Evolutionary conservation across 2,113 vertebrate genomes (phyloP).

Genomic region (Takifugu bimaculatus): DNA sequence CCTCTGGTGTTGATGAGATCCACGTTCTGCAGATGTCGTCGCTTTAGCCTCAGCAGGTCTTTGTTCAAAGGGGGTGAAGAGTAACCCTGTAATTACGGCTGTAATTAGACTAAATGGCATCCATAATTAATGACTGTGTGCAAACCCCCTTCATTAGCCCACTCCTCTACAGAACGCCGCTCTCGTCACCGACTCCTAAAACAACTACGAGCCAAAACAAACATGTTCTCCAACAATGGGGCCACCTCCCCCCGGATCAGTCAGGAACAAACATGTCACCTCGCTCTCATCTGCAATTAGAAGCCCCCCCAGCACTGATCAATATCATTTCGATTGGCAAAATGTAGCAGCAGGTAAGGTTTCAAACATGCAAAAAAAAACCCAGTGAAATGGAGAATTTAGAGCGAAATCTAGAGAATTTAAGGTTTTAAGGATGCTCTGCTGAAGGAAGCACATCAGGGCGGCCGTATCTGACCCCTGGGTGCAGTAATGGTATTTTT

Average conservation of each 20-base stretch:
- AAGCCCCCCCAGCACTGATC: constrained; percentile 27
- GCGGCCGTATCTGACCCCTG: constrained; percentile 24
- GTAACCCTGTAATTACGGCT: constrained; percentile 17
- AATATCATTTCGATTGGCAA: constrained; percentile 17
- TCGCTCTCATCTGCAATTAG: constrained; percentile 43
- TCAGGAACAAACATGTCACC: constrained; percentile 32
- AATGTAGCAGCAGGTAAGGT: neutral
- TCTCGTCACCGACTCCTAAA: constrained; percentile 31
- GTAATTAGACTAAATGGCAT: constrained; percentile 44
- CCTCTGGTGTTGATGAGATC: too few species aligned
- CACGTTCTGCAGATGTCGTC: neutral
- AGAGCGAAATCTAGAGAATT: too few species aligned
- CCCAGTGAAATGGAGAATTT: neutral
- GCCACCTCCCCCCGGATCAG: constrained; percentile 10
- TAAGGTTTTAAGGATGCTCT: too few species aligned
- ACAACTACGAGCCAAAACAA: constrained; percentile 35
- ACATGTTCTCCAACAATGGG: constrained; percentile 21
- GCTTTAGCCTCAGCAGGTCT: constrained; percentile 9
- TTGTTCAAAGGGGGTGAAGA: neutral
- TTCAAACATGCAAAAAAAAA: neutral
- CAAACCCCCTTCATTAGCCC: constrained; percentile 23
- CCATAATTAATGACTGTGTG: constrained; percentile 38
- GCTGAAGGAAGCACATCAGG: neutral
- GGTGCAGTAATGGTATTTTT: constrained; percentile 28
- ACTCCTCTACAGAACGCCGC: constrained; percentile 21